Evolutionary conservation across 2,888 invertebrate species (phyloP).

Genomic region (Lapara coniferarum): DNA sequence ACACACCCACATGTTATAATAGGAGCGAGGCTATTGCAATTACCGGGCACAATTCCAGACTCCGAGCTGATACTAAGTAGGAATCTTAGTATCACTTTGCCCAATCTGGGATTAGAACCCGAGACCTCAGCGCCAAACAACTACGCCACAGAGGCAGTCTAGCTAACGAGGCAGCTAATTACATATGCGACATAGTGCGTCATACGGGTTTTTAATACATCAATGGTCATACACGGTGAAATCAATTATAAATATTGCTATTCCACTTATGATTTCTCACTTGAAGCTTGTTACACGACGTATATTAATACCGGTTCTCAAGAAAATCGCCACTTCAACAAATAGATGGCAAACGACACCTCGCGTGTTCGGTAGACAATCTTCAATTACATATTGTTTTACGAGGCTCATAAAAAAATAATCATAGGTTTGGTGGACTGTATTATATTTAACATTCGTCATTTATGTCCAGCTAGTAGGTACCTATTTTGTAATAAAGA

Average conservation of each 20-base stretch:
- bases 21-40: too few relatives aligned
- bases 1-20: too few relatives aligned
- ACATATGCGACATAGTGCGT: neutral
- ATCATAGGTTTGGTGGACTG: neutral
- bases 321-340: neutral
- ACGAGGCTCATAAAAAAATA: neutral
- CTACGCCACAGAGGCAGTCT: too few relatives aligned
- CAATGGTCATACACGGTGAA: neutral
- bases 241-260: neutral
- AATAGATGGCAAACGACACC: neutral
- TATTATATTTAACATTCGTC: neutral
- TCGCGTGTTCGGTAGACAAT: neutral
- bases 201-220: too few relatives aligned
- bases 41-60: too few relatives aligned
- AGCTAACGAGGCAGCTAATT: neutral
- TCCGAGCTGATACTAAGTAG: too few relatives aligned
- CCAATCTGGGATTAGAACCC: too few relatives aligned
- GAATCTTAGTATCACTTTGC: too few relatives aligned
- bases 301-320: constrained; percentile 2
- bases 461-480: neutral
- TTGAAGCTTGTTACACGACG: neutral
- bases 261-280: neutral
- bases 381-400: constrained; percentile 3
- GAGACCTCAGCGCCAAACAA: too few relatives aligned
- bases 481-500: too few relatives aligned